These are phyloP conservation scores for Falco punctatus DNA, from an alignment of 2,113 vertebrate species.

Conservation along the genomic window DNA sequence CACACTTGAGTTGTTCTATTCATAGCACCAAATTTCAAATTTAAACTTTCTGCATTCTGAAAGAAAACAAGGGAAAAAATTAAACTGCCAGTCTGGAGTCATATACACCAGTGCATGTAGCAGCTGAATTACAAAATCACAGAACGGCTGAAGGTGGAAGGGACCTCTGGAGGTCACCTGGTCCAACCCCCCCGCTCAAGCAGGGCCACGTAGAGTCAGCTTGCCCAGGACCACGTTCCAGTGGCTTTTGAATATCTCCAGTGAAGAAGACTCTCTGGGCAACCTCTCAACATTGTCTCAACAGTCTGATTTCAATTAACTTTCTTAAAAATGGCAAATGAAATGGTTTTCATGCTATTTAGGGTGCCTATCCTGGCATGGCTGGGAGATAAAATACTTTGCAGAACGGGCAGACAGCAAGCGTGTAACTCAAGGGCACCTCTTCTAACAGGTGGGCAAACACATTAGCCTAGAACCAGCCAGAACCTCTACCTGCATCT, in stretches of 20 bases:
- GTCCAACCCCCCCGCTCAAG: neutral
- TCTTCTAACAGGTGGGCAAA: neutral
- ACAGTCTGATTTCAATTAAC: neutral
- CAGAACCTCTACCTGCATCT: neutral
- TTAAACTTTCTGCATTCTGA: neutral
- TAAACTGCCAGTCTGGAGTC: neutral
- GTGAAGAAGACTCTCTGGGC: neutral
- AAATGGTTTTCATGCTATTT: neutral
- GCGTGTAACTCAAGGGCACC: neutral
- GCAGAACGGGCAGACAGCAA: neutral
- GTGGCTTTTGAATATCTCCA: neutral
- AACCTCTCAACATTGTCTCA: neutral
- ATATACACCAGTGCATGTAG: neutral
- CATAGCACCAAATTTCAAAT: neutral
- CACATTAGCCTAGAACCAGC: neutral
- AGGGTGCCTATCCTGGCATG: too few species aligned
- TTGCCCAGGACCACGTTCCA: neutral
- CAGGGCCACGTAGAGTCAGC: neutral
- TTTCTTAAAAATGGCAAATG: neutral
- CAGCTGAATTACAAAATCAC: neutral
- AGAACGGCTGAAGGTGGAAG: neutral
- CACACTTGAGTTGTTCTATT: neutral
- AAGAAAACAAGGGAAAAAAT: neutral
- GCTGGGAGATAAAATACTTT: neutral
- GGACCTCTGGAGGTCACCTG: neutral